Base-by-base conservation (phyloP, 1,140 invertebrate species). In the Conopomorpha cramerella region DNA sequence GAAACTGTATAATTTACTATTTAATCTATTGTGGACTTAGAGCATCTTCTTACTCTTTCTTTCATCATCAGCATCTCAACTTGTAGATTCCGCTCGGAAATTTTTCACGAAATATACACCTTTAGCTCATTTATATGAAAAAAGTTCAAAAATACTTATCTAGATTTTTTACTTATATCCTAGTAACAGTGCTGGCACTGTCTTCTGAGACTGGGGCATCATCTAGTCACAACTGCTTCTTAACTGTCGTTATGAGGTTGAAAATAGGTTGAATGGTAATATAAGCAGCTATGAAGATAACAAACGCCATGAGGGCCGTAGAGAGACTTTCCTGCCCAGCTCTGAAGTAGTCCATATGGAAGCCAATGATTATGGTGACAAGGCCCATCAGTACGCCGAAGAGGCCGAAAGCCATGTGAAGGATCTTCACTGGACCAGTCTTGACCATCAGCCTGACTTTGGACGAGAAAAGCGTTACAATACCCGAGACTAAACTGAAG, bases 391-490 rank as follows among this genome's bases (percentile, higher is more conserved):
- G 45, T 1, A 76, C 23, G 2, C 64, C 59, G 19, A 70, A 62
- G 16, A 76, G 38, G 13, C 66, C 71, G 3, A 72, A 51, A 3
- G 54, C 51, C 8, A 73, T 50, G 34, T 76, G 71, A 8, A 64
- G 30, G 8, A 76, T 67, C 38, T 73, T 71, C 12, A 71, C 45
- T 3, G 68, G 71, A 15, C 63, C 59, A 34, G 48, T 65, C 29
- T 51, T 68, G 13, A 76, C 47, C 32, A 62, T 39, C 30, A 76
- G 37, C 3, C 65, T 57, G 1, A 76, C 64, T 47, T 76, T 76
- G 2, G 71, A 51, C 1, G 71, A 76, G 45, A 76, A 76, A 8
- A 76, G 46, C 8, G 71, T 58, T 13, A 73, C 42, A 31, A 76
- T 54, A 2, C 71, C 68, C 0, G 60, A 58, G 14, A 65, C 32